phyloP scores from a whole-genome alignment of 2,797 vertebrate genomes.

The Phaenicophaeus curvirostris region DNA sequence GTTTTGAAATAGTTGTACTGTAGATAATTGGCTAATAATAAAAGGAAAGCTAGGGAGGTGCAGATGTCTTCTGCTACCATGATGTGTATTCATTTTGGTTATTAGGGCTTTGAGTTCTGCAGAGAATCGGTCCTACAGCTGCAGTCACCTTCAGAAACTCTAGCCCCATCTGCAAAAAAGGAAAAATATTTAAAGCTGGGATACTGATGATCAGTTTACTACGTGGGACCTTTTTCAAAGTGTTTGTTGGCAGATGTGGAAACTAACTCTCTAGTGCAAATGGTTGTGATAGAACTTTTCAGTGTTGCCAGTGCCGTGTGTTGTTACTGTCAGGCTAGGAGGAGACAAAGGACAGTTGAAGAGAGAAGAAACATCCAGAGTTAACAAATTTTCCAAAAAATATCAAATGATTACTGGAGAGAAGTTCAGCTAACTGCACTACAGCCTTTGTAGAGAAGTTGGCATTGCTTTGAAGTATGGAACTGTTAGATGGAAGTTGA shows the following conservation, averaged over 20 bases:
- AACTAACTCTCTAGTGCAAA: not conserved
- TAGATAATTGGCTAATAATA: not conserved
- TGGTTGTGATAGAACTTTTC: not conserved
- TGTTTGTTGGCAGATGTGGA: not conserved
- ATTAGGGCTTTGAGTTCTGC: not conserved
- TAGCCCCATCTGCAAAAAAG: not conserved
- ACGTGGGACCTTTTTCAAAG: not conserved
- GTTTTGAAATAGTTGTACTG: not conserved
- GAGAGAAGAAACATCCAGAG: not conserved
- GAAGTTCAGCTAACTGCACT: not conserved
- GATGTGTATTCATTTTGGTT: not conserved
- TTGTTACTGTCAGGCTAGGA: not conserved
- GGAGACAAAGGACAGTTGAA: not conserved
- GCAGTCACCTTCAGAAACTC: not conserved
- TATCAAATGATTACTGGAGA: not conserved
- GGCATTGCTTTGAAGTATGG: not conserved
- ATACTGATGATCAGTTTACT: not conserved
- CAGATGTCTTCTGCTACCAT: not conserved
- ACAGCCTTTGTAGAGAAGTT: not conserved
- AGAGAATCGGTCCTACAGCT: not conserved
- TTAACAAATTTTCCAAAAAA: not conserved
- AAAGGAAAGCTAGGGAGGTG: not conserved
- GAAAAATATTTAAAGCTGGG: not conserved
- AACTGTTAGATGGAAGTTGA: slow-evolving; percentile 5
- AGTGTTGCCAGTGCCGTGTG: not conserved